Evolutionary conservation across 2,888 invertebrate species (phyloP), one percentile per base, ranked within the genome.

Genomic region (Protonemura montana): DNA sequence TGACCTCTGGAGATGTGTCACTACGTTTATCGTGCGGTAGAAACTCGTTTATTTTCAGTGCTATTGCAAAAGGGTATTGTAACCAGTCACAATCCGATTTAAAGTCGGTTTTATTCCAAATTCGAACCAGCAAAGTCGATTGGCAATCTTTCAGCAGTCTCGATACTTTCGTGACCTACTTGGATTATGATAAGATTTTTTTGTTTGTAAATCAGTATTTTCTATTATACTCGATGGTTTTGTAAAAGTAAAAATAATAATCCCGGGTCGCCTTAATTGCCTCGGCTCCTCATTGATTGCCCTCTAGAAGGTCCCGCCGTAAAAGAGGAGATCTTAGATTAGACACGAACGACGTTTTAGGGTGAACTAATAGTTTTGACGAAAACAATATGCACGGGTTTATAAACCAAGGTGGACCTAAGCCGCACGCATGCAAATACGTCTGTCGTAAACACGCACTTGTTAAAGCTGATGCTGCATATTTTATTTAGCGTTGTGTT

Each of bases 131-230:
- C 16, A 16, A 59, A 59, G 59, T 59, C 59, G 59, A 59, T 59
- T 59, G 59, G 59, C 59, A 59, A 59, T 59, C 59, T 59, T 59
- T 59, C 59, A 59, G 21, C 2, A 59, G 59, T 59, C 59, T 59
- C 59, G 21, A 59, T 59, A 59, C 59, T 59, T 59, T 59, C 59
- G 59, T 59, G 59, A 59, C 59, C 59, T 59, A 59, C 59, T 59
- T 59, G 59, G 59, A 59, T 59, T 59, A 59, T 59, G 59, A 59
- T 59, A 59, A 10, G 59, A 59, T 13, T 7, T 59, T 59, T 35
- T 59, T 13, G 7, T 59, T 59, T 59, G 59, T 59, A 59, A 59
- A 59, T 59, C 59, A 59, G 59, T 59, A 21, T 59, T 59, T 59
- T 59, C 59, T 59, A 16, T 59, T 59, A 59, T 59, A 59, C 59